Conservation (phyloP, 2,888 invertebrate genomes). For the Heliconius erato region DNA sequence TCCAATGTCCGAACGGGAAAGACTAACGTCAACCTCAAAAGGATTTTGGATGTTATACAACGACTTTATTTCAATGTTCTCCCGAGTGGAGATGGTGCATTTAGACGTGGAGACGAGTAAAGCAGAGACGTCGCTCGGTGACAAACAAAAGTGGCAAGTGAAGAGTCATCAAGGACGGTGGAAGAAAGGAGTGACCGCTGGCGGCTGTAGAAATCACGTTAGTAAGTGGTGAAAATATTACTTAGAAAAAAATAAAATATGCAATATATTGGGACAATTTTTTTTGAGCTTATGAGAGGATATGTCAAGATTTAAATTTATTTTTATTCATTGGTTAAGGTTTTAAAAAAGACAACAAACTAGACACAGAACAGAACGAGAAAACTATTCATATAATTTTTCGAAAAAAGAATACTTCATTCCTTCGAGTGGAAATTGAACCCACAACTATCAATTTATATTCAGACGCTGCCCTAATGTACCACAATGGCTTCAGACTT, state of each 20-base stretch:
- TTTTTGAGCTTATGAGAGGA: neutral
- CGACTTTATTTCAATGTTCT: slow-evolving; percentile 93
- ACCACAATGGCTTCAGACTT: too few species aligned
- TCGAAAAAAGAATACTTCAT: too few species aligned
- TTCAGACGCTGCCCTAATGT: neutral
- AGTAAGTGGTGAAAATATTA: slow-evolving; percentile 74
- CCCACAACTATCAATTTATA: neutral
- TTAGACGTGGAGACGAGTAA: slow-evolving; percentile 94
- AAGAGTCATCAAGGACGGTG: slow-evolving; percentile 94
- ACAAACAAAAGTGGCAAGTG: slow-evolving; percentile 93
- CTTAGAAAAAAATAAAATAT: neutral
- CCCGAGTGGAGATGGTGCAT: slow-evolving; percentile 93
- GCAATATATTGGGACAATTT: neutral
- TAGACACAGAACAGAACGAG: too few species aligned
- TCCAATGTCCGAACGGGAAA: slow-evolving; percentile 89
- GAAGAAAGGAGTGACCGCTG: slow-evolving; percentile 94
- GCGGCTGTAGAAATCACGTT: slow-evolving; percentile 95
- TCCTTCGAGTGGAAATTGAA: too few species aligned
- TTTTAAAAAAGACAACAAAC: too few species aligned
- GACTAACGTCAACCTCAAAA: slow-evolving; percentile 88
- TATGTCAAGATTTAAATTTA: too few species aligned
- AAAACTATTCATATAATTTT: too few species aligned
- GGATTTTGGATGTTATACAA: slow-evolving; percentile 94
- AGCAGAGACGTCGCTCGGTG: slow-evolving; percentile 92
- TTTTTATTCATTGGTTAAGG: too few species aligned